Evolutionary conservation across 2,888 invertebrate genomes (phyloP).

Genomic region (Penaeus monodon): DNA sequence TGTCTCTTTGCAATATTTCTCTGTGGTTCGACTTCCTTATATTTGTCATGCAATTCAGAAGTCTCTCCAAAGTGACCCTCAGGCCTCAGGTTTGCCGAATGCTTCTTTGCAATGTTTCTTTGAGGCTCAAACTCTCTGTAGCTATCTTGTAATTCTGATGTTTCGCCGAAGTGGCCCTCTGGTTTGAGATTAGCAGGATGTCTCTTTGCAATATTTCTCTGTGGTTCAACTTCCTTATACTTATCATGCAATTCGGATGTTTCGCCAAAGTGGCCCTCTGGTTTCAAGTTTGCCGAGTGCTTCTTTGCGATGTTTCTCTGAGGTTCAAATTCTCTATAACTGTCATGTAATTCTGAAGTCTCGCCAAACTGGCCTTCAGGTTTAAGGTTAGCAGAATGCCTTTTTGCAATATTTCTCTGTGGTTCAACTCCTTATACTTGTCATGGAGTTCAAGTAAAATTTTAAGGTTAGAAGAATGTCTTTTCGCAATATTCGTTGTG

Average conservation of each 20-base stretch:
- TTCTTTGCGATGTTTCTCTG: slow-evolving; percentile 38
- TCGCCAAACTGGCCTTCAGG: slow-evolving; percentile 33
- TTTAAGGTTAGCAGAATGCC: not conserved
- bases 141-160: slow-evolving; percentile 55
- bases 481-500: slow-evolving; percentile 41
- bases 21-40: slow-evolving; percentile 14
- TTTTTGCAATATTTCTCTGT: slow-evolving; percentile 48
- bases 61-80: slow-evolving; percentile 51
- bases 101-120: slow-evolving; percentile 50
- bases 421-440: slow-evolving; percentile 40
- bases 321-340: slow-evolving; percentile 11
- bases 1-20: slow-evolving; percentile 51
- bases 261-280: slow-evolving; percentile 46
- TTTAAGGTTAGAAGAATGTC: slow-evolving; percentile 46
- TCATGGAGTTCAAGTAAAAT: slow-evolving; percentile 59
- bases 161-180: slow-evolving; percentile 58
- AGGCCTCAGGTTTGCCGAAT: slow-evolving; percentile 19
- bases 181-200: slow-evolving; percentile 50
- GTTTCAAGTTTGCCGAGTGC: slow-evolving; percentile 35
- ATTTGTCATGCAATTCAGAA: slow-evolving; percentile 56
- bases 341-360: slow-evolving; percentile 41
- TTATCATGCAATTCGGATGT: slow-evolving; percentile 37
- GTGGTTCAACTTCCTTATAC: slow-evolving; percentile 17
- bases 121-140: slow-evolving; percentile 36
- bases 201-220: slow-evolving; percentile 46